Percentiles rank a stretch among this genome's conserved stretches.
phyloP scores from a whole-genome alignment of 2,113 vertebrate species.

The Oryzias celebensis region DNA sequence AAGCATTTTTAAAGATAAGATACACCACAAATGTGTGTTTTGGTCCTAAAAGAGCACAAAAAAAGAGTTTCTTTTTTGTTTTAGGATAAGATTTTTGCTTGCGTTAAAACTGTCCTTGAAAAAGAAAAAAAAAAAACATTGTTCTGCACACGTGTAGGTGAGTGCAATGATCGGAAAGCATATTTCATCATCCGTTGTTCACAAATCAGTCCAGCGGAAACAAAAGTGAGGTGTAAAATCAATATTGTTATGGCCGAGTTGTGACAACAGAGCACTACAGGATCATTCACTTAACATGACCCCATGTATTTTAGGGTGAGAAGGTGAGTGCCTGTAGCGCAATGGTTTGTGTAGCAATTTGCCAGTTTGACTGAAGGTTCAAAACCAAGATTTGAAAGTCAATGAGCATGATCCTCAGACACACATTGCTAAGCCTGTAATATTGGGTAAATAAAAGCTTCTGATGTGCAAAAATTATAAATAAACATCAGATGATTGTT shows the following conservation, averaged over 20 bases:
- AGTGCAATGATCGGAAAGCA: no score
- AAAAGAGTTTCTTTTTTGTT: neutral
- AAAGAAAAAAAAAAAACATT: slow-evolving; percentile 10
- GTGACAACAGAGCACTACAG: slow-evolving; percentile 23
- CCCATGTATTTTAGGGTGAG: slow-evolving; percentile 52
- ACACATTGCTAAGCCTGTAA: no score
- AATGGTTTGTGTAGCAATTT: no score
- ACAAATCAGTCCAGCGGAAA: slow-evolving; percentile 23
- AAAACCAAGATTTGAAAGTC: no score
- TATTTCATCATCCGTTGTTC: neutral
- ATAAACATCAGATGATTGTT: no score
- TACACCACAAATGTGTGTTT: no score
- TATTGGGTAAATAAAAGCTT: no score
- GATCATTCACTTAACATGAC: slow-evolving; percentile 28
- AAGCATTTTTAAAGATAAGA: neutral
- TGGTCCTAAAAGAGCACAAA: neutral
- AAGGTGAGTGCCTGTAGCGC: slow-evolving; percentile 34
- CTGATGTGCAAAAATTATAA: no score
- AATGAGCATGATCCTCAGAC: no score
- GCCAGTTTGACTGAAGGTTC: no score
- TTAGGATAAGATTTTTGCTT: no score
- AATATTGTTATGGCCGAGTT: slow-evolving; percentile 48
- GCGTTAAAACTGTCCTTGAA: no score
- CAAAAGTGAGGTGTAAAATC: slow-evolving; percentile 41
- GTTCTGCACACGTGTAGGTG: neutral